These are phyloP conservation scores for Nesogale talazaci DNA, from an alignment of 2,113 vertebrate species.

Conservation along the genomic window DNA sequence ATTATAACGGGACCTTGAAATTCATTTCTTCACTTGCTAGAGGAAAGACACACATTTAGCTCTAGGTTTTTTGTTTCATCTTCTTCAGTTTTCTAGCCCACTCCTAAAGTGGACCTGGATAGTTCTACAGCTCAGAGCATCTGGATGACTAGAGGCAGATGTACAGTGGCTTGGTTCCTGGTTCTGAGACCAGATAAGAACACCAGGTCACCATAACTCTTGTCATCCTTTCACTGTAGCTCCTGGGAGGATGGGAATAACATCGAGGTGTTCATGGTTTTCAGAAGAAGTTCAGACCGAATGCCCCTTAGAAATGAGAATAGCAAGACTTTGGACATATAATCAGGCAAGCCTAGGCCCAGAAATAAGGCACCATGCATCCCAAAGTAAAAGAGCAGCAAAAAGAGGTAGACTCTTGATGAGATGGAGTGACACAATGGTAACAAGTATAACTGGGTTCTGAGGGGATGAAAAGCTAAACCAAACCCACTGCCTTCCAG, in stretches of 20 bases:
- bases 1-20: neutral
- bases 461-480: no score
- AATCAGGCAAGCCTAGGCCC: no score
- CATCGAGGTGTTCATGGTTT: fast-evolving
- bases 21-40: neutral
- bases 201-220: neutral
- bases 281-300: no score
- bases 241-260: neutral
- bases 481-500: no score
- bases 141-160: no score
- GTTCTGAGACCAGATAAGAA: neutral
- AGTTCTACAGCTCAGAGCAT: fast-evolving
- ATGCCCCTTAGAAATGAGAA: no score
- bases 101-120: neutral
- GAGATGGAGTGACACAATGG: neutral
- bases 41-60: neutral
- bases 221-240: no score
- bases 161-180: neutral
- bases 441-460: no score
- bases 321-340: no score
- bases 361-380: no score
- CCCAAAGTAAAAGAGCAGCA: no score
- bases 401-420: no score
- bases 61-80: neutral
- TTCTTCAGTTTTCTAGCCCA: neutral